phyloP scores from a whole-genome alignment of 2,797 vertebrate genomes.

The Clamator glandarius region DNA sequence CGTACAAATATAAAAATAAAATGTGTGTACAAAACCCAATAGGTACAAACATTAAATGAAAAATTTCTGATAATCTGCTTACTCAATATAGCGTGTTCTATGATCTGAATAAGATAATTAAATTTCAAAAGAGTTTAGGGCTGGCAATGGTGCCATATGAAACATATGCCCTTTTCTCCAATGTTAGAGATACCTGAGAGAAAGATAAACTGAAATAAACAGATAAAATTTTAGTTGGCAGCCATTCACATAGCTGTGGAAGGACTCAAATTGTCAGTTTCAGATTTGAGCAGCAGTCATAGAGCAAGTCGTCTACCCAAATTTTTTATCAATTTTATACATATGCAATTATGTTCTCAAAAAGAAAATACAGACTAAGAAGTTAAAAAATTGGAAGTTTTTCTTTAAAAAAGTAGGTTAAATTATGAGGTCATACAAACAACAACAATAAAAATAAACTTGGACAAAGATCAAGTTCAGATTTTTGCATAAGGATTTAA shows the following conservation, averaged over 20 bases:
- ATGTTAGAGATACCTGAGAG: constrained; percentile 18
- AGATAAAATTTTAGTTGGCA: background rate
- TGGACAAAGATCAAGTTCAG: background rate
- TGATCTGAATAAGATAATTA: constrained; percentile 58
- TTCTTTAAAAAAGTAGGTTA: background rate
- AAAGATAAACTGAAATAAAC: background rate
- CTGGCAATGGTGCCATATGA: background rate
- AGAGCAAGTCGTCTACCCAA: background rate
- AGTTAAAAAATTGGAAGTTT: background rate
- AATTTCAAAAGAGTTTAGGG: constrained; percentile 33
- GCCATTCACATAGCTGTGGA: background rate
- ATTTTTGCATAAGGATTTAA: background rate
- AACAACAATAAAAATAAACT: background rate
- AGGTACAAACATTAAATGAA: constrained; percentile 34
- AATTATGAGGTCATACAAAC: background rate
- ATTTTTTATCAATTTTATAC: constrained; percentile 8
- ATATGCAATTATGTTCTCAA: background rate
- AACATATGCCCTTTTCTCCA: constrained; percentile 6
- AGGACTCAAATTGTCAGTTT: background rate
- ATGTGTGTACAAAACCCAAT: background rate
- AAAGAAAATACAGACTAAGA: background rate
- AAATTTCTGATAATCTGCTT: constrained; percentile 37
- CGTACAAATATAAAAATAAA: constrained; percentile 38
- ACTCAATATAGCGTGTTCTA: background rate
- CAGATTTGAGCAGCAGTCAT: background rate